Conservation (phyloP, 2,113 vertebrate species). For the Saccopteryx leptura region DNA sequence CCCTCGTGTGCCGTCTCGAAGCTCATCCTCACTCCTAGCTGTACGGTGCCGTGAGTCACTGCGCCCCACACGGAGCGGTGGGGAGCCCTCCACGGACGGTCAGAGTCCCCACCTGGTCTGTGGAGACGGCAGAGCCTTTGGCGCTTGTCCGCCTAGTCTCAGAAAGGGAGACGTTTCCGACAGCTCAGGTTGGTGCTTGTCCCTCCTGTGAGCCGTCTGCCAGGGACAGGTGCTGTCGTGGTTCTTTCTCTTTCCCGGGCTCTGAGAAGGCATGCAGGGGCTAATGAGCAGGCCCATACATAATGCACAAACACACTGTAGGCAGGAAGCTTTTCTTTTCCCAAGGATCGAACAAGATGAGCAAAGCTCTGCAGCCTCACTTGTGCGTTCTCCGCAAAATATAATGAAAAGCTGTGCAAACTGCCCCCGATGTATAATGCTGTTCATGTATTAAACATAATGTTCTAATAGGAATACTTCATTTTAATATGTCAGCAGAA, state of each 20-base stretch:
- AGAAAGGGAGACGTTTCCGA: not conserved
- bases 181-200: not conserved
- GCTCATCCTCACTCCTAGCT: not conserved
- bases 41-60: slow-evolving; percentile 34
- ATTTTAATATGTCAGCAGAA: slow-evolving; percentile 34
- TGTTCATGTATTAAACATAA: not conserved
- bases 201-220: not conserved
- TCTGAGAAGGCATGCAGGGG: not conserved
- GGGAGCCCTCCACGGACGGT: not conserved
- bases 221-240: not conserved
- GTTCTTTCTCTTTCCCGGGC: not conserved
- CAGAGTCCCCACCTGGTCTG: not conserved
- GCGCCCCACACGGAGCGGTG: not conserved
- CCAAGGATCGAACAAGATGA: not conserved
- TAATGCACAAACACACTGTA: not conserved
- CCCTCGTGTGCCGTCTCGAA: not conserved
- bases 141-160: not conserved
- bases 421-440: not conserved
- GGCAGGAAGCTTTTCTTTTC: not conserved
- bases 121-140: not conserved
- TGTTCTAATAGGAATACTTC: slow-evolving; percentile 18
- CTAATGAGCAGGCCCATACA: not conserved
- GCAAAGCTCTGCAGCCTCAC: not conserved
- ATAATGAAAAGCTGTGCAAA: not conserved
- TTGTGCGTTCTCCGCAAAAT: not conserved